Evolutionary conservation across 2,888 invertebrate species (phyloP).

Genomic region (Adelognathus sp.): DNA sequence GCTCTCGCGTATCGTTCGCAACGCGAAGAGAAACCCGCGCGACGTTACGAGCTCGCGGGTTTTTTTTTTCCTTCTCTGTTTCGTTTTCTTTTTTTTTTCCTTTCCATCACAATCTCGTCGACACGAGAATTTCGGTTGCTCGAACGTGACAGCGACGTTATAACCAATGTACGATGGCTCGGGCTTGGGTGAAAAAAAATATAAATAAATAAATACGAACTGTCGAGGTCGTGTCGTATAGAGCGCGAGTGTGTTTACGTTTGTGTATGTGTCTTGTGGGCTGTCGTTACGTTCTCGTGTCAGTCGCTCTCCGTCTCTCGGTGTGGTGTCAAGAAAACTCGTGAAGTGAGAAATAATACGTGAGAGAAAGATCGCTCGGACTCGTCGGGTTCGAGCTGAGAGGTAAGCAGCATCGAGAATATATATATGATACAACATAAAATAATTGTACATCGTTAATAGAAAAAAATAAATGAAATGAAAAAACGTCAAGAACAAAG

Average conservation of each 20-base stretch:
- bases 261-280: no score
- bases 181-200: constrained; percentile 12
- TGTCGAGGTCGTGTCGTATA: constrained; percentile 68
- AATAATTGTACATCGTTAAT: neutral
- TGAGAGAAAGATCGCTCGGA: neutral
- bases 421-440: neutral
- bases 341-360: no score
- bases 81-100: no score
- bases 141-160: constrained; percentile 2
- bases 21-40: neutral
- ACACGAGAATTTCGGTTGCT: no score
- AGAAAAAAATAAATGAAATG: neutral
- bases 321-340: constrained; percentile 1
- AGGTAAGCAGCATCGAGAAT: constrained; percentile 31
- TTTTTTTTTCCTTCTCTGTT: neutral
- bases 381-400: neutral
- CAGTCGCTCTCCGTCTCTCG: neutral
- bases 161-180: constrained; percentile 7
- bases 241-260: constrained; percentile 57
- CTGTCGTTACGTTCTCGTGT: constrained; percentile 43
- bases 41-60: neutral
- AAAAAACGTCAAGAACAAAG: neutral
- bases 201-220: constrained; percentile 55
- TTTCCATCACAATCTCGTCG: no score
- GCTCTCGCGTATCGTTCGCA: neutral